phyloP scores from a whole-genome alignment of 2,888 invertebrate genomes.

The Argyresthia albistria region DNA sequence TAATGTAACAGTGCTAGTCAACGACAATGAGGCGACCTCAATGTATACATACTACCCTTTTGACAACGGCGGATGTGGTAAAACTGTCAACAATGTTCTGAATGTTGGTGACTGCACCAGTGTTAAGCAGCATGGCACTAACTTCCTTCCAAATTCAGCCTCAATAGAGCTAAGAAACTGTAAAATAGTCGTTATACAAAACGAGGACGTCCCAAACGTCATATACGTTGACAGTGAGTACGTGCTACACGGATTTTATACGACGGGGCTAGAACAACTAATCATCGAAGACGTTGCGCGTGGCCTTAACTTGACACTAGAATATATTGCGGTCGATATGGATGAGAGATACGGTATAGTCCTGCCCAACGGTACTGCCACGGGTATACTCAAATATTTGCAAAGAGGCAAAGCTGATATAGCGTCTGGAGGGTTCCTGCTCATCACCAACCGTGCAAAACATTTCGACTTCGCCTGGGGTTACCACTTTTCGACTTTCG shows the following conservation, averaged over 20 bases:
- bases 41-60: constrained; percentile 13
- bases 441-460: constrained; percentile 8
- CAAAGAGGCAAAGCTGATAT: constrained; percentile 9
- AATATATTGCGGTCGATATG: not conserved
- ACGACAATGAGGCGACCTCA: not conserved
- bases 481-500: constrained; percentile 3
- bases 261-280: constrained; percentile 4
- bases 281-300: constrained; percentile 1
- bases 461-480: constrained; percentile 9
- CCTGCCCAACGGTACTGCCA: constrained; percentile 1
- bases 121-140: not conserved
- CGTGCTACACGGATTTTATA: not conserved
- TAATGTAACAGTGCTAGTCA: not conserved
- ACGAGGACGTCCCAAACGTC: constrained; percentile 9
- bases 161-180: constrained; percentile 8
- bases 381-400: constrained; percentile 7
- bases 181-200: constrained; percentile 6
- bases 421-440: constrained; percentile 8
- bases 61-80: constrained; percentile 11
- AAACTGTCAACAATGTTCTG: constrained; percentile 4
- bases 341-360: not conserved
- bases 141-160: not conserved
- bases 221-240: not conserved
- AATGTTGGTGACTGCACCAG: constrained; percentile 7
- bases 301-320: not conserved